phyloP scores from a whole-genome alignment of 2,888 invertebrate species.

The Diplazon laetatorius region DNA sequence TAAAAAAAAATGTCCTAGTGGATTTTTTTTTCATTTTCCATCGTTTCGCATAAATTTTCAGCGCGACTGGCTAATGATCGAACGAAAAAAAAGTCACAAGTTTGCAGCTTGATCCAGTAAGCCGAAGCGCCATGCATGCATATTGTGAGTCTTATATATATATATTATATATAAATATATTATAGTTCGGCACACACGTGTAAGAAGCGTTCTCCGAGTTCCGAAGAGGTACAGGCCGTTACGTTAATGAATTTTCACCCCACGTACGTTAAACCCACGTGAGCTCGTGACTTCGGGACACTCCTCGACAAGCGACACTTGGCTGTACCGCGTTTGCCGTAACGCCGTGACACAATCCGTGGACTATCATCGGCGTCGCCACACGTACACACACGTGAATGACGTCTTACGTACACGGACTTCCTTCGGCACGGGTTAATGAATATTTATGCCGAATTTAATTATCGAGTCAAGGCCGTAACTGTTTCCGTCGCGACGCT shows the following conservation, averaged over 20 bases:
- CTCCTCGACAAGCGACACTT: slow-evolving; percentile 31
- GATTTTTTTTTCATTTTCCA: background rate
- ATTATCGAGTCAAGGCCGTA: slow-evolving; percentile 78
- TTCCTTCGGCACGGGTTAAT: slow-evolving; percentile 74
- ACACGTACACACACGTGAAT: slow-evolving; percentile 30
- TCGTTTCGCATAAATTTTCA: background rate
- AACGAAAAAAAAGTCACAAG: background rate
- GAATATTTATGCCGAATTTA: slow-evolving; percentile 78
- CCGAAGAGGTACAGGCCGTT: slow-evolving; percentile 20
- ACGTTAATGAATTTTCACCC: slow-evolving; percentile 64
- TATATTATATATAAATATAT: background rate
- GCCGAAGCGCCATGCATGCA: slow-evolving; percentile 15
- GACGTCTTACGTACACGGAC: slow-evolving; percentile 63
- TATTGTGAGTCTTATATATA: background rate
- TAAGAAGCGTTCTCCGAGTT: slow-evolving; percentile 25
- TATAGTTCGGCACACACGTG: slow-evolving; percentile 44
- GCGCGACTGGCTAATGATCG: too few relatives aligned
- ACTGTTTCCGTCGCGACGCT: slow-evolving; percentile 72
- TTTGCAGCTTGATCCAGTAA: background rate
- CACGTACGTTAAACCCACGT: slow-evolving; percentile 54
- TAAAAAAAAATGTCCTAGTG: too few relatives aligned
- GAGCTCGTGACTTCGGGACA: slow-evolving; percentile 49
- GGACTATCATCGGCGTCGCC: slow-evolving; percentile 27
- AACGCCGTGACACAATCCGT: slow-evolving; percentile 6
- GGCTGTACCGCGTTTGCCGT: slow-evolving; percentile 17